Evolutionary conservation across 2,113 vertebrate species (phyloP).

Genomic region (Todiramphus chloris): DNA sequence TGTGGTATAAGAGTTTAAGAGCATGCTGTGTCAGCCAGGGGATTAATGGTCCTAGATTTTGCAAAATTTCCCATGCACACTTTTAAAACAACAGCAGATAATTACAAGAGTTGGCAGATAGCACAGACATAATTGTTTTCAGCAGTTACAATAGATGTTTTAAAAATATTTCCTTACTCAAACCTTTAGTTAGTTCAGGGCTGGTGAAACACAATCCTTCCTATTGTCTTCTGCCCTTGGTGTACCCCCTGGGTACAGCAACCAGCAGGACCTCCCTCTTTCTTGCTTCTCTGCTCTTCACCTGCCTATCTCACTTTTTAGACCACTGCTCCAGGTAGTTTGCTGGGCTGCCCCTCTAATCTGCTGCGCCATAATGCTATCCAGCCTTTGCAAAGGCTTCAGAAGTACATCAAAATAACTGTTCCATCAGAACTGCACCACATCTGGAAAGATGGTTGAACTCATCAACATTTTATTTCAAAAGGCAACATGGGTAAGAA

Average conservation of each 20-base stretch:
- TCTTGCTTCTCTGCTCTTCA: not conserved
- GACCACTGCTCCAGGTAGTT: not conserved
- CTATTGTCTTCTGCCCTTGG: not conserved
- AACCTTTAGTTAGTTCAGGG: not conserved
- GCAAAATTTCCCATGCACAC: not conserved
- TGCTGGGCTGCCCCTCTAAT: not conserved
- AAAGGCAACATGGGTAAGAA: not conserved
- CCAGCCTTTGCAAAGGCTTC: not conserved
- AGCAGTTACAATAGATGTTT: constrained; percentile 15
- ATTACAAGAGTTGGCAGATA: constrained; percentile 16
- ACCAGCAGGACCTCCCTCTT: not conserved
- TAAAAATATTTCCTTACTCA: constrained; percentile 13
- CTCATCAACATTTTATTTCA: not conserved
- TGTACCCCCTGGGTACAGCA: not conserved
- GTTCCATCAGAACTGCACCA: not conserved
- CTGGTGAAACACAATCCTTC: not conserved
- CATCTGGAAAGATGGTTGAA: not conserved
- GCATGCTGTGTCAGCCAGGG: constrained; percentile 14
- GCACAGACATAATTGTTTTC: constrained; percentile 25
- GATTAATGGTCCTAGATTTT: constrained; percentile 41
- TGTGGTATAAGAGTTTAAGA: not conserved
- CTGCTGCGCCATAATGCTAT: not conserved
- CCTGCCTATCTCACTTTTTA: not conserved
- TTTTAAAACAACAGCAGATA: constrained; percentile 33
- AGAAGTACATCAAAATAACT: not conserved